phyloP scores from a whole-genome alignment of 2,888 invertebrate species.

The Nephrotoma guestfalica region DNA sequence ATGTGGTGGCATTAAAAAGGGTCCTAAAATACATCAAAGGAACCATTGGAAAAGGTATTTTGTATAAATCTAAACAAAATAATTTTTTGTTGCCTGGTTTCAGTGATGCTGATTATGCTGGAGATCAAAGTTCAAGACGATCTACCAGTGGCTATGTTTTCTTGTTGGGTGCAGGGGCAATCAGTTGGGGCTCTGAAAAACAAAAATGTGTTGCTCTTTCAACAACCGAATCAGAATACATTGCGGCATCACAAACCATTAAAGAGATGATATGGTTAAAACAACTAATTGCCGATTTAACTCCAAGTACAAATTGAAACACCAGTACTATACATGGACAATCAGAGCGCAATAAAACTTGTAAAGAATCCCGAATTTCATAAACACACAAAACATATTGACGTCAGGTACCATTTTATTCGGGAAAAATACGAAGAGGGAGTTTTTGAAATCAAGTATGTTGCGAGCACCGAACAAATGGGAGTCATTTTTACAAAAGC shows the following conservation, averaged over 20 bases:
- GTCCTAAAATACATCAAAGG: constrained; percentile 11
- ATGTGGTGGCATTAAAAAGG: constrained; percentile 12
- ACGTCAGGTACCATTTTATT: constrained; percentile 11
- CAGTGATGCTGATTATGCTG: constrained; percentile 15
- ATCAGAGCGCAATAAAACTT: constrained; percentile 14
- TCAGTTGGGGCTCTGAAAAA: constrained; percentile 13
- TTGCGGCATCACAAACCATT: neutral
- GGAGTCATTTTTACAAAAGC: constrained; percentile 8
- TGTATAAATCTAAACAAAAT: neutral
- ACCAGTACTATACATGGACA: constrained; percentile 15
- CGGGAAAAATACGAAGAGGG: constrained; percentile 8
- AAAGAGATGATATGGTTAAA: constrained; percentile 17
- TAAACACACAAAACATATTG: constrained; percentile 11
- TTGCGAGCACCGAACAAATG: constrained; percentile 5
- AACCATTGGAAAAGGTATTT: neutral
- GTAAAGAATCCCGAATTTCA: constrained; percentile 12
- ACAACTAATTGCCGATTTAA: neutral
- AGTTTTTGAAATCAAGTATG: constrained; percentile 8
- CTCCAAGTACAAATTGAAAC: neutral
- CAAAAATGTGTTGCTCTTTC: neutral
- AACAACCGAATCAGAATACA: neutral
- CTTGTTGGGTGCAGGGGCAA: constrained; percentile 14
- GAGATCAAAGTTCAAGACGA: constrained; percentile 11
- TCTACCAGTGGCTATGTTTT: constrained; percentile 15
- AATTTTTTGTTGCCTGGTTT: constrained; percentile 7